Evolutionary conservation across 2,113 vertebrate genomes (phyloP).

Genomic region (Gymnocephalus cernua): DNA sequence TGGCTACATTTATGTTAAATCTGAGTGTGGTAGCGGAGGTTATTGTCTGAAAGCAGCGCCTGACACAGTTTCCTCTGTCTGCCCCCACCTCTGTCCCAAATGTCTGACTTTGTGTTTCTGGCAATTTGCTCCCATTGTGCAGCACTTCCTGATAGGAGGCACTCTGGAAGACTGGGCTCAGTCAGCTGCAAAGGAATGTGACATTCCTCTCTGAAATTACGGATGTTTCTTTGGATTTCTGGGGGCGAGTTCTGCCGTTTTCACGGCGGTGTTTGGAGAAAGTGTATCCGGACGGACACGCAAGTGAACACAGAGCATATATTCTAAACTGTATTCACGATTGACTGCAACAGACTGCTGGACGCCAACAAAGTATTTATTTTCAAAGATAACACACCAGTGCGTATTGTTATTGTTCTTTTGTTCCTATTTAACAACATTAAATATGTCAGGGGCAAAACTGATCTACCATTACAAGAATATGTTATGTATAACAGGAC

Average conservation of each 20-base stretch:
- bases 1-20: conserved; percentile 40
- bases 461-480: background rate
- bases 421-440: conserved; percentile 38
- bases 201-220: conserved; percentile 83
- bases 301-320: conserved; percentile 27
- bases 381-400: conserved; percentile 18
- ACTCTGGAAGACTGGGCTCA: conserved; percentile 80
- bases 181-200: conserved; percentile 86
- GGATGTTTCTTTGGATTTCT: conserved; percentile 83
- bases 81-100: conserved; percentile 73
- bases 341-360: conserved; percentile 26
- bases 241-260: conserved; percentile 71
- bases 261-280: conserved; percentile 69
- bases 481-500: background rate
- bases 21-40: conserved; percentile 18
- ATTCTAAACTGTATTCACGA: conserved; percentile 32
- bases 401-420: conserved; percentile 31
- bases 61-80: conserved; percentile 76
- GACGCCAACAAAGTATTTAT: conserved; percentile 40
- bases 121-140: conserved; percentile 85
- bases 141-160: conserved; percentile 85
- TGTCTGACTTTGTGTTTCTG: conserved; percentile 85
- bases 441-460: background rate
- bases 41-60: conserved; percentile 56
- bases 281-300: conserved; percentile 69